Percentiles rank a stretch among this genome's conserved stretches.
phyloP scores from a whole-genome alignment of 2,113 vertebrate genomes.

The Corynorhinus townsendii region DNA sequence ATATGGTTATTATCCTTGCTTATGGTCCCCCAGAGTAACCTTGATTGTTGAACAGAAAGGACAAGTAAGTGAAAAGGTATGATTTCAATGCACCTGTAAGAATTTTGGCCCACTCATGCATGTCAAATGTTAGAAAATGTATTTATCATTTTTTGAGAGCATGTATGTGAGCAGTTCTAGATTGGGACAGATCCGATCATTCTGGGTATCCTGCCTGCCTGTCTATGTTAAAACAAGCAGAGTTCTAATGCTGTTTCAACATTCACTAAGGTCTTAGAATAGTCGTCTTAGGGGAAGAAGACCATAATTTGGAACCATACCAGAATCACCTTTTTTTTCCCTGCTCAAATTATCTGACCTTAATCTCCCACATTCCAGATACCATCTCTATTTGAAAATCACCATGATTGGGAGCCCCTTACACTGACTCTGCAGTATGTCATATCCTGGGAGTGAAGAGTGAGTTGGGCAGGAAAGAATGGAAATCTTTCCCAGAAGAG shows the following conservation, averaged over 20 bases:
- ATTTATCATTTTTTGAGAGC: not conserved
- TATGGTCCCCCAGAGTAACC: not conserved
- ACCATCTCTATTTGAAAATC: not conserved
- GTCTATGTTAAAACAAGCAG: not conserved
- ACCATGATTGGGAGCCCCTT: not conserved
- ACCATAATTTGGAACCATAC: not conserved
- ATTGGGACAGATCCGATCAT: not conserved
- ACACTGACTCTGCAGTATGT: not conserved
- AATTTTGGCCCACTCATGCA: not conserved
- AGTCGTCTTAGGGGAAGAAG: not conserved
- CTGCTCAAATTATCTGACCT: not conserved
- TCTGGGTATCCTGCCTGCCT: not conserved
- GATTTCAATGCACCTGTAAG: not conserved
- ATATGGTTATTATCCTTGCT: not conserved
- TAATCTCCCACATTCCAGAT: not conserved
- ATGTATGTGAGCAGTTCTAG: not conserved
- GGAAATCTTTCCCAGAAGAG: not conserved
- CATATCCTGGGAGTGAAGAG: not conserved
- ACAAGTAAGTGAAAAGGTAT: not conserved
- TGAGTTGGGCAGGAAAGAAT: not conserved
- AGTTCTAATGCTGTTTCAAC: not conserved
- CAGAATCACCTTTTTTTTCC: not conserved
- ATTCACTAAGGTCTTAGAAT: not conserved
- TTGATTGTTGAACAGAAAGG: not conserved
- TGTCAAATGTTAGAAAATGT: not conserved